phyloP scores from a whole-genome alignment of 2,113 vertebrate genomes.

The Gallinago media region DNA sequence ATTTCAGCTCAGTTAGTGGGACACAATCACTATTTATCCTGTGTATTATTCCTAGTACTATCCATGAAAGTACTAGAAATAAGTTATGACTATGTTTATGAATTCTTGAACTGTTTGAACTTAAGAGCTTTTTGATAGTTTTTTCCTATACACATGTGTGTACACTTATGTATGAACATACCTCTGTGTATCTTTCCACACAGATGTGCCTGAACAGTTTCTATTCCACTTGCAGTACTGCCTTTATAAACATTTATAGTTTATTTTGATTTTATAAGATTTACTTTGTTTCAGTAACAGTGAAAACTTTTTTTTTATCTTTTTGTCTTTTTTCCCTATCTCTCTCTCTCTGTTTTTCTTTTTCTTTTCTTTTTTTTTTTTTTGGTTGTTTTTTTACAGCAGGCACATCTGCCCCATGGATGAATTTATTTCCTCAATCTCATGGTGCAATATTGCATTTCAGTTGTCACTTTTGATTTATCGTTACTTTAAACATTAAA shows the following conservation, averaged over 20 bases:
- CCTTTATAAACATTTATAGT: not conserved
- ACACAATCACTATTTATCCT: not conserved
- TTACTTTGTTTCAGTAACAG: conserved; percentile 25
- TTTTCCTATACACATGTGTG: not conserved
- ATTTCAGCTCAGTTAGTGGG: not conserved
- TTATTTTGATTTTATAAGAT: not conserved
- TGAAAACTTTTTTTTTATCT: conserved; percentile 27
- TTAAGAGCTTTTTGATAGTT: not conserved
- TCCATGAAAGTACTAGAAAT: not conserved
- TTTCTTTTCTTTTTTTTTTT: not conserved
- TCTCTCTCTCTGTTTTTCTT: not conserved
- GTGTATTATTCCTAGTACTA: not conserved
- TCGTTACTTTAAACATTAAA: conserved; percentile 84
- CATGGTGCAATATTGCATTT: conserved; percentile 82
- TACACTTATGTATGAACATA: not conserved
- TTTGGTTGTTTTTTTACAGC: not conserved
- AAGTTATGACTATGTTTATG: not conserved
- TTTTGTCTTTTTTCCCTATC: not conserved
- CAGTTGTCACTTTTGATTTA: conserved; percentile 84
- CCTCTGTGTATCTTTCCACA: not conserved
- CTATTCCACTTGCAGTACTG: not conserved
- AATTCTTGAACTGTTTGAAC: not conserved
- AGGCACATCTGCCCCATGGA: conserved; percentile 75
- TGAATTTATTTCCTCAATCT: conserved; percentile 83
- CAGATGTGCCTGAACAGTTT: not conserved